Evolutionary conservation across 2,113 vertebrate species (phyloP), one percentile per base, ranked within the genome.

Genomic region (Catharus bicknelli): DNA sequence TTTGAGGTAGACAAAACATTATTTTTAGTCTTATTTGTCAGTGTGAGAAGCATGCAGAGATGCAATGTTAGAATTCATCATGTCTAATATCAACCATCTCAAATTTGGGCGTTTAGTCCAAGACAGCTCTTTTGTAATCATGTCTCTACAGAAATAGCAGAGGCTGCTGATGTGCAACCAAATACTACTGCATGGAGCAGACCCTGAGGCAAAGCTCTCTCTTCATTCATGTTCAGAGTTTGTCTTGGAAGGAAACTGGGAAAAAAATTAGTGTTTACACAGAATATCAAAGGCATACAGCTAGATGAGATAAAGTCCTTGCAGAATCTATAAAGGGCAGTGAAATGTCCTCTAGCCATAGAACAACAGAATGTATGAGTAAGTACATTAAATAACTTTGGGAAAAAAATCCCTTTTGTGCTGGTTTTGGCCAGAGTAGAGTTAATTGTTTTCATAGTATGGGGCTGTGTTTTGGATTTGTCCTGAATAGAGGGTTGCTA

Each of bases 161-260:
- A 87, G 23, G 27, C 53, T 84, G 23, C 20, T 88, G 55, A 5
- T 74, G 12, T 51, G 47, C 70, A 75, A 30, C 25, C 30, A 55
- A 89, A 22, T 16, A 42, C 13, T 11, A 9, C 26, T 27, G 25
- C 1, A 1, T 26, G 18, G 43, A 70, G 34, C 1, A 0, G 43
- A 47, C 27, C 29, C n/a, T 27, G 76, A 74, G 43, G 69, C 38
- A 86, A 86, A 90, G 30, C 14, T 55, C 32, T 42, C n/a, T 20
- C 43, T 50, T 62, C 48, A 51, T 80, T 94, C 59, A 42, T 48
- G 17, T 9, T 75, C 42, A 63, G 18, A 12, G 22, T 38, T 86
- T 88, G 23, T 86, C 47, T 62, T 48, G 50, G 59, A 83, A 91
- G 34, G 11, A 86, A 18, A 29, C 6, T 1, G 8, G 29, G 22